These are phyloP conservation scores for Drosophila quasianomalipes DNA, from an alignment of 2,888 invertebrate species.

Conservation along the genomic window DNA sequence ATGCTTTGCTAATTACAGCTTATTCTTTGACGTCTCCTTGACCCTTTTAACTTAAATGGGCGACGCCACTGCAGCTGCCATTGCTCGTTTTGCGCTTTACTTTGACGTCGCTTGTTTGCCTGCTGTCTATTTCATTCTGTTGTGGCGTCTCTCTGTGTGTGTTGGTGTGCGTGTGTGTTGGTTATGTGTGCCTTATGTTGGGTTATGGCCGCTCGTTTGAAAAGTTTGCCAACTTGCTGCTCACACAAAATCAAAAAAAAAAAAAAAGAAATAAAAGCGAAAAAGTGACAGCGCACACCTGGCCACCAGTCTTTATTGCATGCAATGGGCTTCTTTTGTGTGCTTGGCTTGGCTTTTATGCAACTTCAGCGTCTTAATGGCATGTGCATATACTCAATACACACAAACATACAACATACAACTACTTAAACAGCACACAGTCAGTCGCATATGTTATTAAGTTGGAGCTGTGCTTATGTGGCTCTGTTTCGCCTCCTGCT, in stretches of 20 bases:
- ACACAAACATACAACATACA: slow-evolving; percentile 11
- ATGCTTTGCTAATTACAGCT: neutral
- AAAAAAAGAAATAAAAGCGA: slow-evolving; percentile 15
- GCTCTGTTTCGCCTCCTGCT: slow-evolving; percentile 26
- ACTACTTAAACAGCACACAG: neutral
- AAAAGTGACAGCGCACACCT: slow-evolving; percentile 44
- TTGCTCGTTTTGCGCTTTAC: slow-evolving; percentile 58
- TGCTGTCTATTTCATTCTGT: slow-evolving; percentile 24
- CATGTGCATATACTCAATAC: slow-evolving; percentile 43
- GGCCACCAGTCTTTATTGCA: slow-evolving; percentile 50
- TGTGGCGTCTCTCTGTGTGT: slow-evolving; percentile 3
- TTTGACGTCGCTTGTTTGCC: slow-evolving; percentile 46
- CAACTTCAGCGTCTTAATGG: slow-evolving; percentile 63
- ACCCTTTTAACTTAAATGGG: neutral
- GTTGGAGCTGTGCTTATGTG: slow-evolving; percentile 42
- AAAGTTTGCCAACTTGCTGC: slow-evolving; percentile 44
- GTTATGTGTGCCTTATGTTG: slow-evolving; percentile 36
- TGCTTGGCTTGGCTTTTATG: slow-evolving; percentile 56
- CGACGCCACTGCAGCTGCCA: slow-evolving; percentile 65
- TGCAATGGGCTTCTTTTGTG: slow-evolving; percentile 54
- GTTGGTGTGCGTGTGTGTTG: slow-evolving; percentile 24
- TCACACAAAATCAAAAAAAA: slow-evolving; percentile 16
- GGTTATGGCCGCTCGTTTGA: slow-evolving; percentile 58
- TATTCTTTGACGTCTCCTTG: neutral
- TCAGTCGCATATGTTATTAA: slow-evolving; percentile 21